Conservation (phyloP, 2,113 vertebrate species). For the Aleadryas rufinucha region DNA sequence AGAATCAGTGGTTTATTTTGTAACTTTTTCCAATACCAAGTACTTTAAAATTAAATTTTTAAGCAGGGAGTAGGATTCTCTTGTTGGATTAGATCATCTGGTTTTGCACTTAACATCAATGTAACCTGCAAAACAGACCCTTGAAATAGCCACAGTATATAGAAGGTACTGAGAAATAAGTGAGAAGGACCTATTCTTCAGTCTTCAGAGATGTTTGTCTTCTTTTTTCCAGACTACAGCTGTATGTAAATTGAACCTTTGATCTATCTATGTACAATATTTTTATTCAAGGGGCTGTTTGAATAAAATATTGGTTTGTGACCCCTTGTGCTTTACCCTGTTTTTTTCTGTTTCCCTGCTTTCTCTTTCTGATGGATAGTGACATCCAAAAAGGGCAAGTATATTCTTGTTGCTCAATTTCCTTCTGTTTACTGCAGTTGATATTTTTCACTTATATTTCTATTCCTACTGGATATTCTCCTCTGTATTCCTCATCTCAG, state of each 20-base stretch:
- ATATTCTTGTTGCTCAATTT: slow-evolving; percentile 78
- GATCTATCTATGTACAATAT: slow-evolving; percentile 82
- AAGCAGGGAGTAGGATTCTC: not conserved
- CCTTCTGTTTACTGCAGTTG: slow-evolving; percentile 71
- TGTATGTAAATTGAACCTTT: slow-evolving; percentile 75
- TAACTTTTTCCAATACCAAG: not conserved
- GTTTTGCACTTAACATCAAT: not conserved
- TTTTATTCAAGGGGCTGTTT: slow-evolving; percentile 84
- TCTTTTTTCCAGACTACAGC: slow-evolving; percentile 63
- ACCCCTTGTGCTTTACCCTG: slow-evolving; percentile 81
- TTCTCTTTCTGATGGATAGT: slow-evolving; percentile 82
- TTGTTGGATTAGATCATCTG: not conserved
- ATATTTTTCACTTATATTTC: slow-evolving; percentile 64
- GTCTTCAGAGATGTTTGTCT: slow-evolving; percentile 67
- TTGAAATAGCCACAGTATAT: slow-evolving; percentile 68
- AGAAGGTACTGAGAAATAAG: slow-evolving; percentile 51
- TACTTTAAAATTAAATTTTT: not conserved
- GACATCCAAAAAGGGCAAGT: slow-evolving; percentile 86
- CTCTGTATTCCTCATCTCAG: slow-evolving; percentile 69
- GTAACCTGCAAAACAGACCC: slow-evolving; percentile 51
- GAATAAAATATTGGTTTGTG: slow-evolving; percentile 88
- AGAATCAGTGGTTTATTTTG: not conserved
- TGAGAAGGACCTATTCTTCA: slow-evolving; percentile 33
- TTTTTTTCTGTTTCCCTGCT: slow-evolving; percentile 82
- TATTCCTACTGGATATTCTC: slow-evolving; percentile 67